Evolutionary conservation across 2,113 vertebrate genomes (phyloP), one percentile per base, ranked within the genome.

Genomic region (Setophaga kirtlandii): DNA sequence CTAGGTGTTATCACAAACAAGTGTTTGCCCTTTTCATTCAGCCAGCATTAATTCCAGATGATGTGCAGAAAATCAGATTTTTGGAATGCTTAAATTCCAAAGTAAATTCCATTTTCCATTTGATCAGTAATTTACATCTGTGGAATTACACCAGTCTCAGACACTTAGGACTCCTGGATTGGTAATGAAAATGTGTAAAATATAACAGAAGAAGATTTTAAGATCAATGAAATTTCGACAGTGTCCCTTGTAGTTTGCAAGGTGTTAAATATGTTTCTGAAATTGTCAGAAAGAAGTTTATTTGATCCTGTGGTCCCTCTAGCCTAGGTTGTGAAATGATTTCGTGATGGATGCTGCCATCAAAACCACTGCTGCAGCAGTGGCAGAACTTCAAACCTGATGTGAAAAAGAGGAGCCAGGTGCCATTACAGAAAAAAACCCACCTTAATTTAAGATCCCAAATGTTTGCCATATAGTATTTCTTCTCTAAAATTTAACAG

Each of bases 1-100:
- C 46, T 46, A 21, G 8, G 7, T 86, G 28, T 79, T 12, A 37
- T 69, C 50, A 70, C 37, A 83, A 39, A 56, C 20, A 89, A 41
- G 12, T 58, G 76, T 94, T 82, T 89, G 23, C 30, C 63, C 83
- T 93, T 59, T 80, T 86, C 12, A 63, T 92, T 93, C 49, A 73
- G 50, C 30, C 50, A 25, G 30, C 42, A 56, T 70, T 77, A 93
- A 50, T 74, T 94, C 23, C 58, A 85, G 42, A 20, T 87, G 50
- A 65, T 6, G 17, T 55, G 17, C 53, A 80, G 82, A 56, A 86
- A 71, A 87, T 73, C 33, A 78, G 44, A 41, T 68, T 90, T 87
- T 80, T 84, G 4, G 15, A 60, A 53, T 53, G 52, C 25, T 78
- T 73, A 30, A 30, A 39, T 39, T 39, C 37, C 37, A 39, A 75